Evolutionary conservation across 1,140 invertebrate genomes (phyloP), one percentile per base, ranked within the genome.

Genomic region (Rhynchophorus ferrugineus): DNA sequence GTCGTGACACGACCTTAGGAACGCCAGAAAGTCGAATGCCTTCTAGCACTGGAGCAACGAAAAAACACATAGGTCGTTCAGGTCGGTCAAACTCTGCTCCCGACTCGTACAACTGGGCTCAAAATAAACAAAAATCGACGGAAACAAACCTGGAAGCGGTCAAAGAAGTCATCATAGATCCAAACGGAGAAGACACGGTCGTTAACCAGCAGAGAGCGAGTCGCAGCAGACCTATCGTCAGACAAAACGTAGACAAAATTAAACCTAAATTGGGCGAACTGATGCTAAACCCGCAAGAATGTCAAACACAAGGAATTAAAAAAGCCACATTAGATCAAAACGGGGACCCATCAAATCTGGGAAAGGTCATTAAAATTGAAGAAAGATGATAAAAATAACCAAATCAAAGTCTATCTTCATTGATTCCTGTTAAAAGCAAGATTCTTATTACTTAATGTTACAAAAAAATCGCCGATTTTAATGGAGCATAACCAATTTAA

Each of bases 61-160:
- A 57, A 37, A 58, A 62, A 42, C 63, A 66, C 44, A 62, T 69
- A 6, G 64, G 65, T 38, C 68, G 72, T 48, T 72, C 78, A n/a
- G 81, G 80, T 13, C 71, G 83, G 44, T 85, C 84, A 22, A 82
- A 84, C 63, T 86, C 84, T 8, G 84, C 84, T 16, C 84, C 84
- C n/a, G 81, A 79, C 35, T 78, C 79, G n/a, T 86, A 82, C 63
- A 73, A 79, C 50, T 78, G 76, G 70, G 39, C 60, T 3, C 57
- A 62, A 9, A 65, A 69, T 19, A 67, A 62, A 61, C 73, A 72
- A 50, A 36, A 62, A 41, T 61, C 62, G 1, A 35, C 56, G 6
- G 65, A 68, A 39, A 54, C 54, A 16, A 46, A 56, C n/a, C 44
- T 68, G 43, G 66, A 68, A 42, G 48, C 59, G 7, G 66, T 68